Evolutionary conservation across 2,797 vertebrate genomes (phyloP).

Genomic region (Sebastes flavidus): DNA sequence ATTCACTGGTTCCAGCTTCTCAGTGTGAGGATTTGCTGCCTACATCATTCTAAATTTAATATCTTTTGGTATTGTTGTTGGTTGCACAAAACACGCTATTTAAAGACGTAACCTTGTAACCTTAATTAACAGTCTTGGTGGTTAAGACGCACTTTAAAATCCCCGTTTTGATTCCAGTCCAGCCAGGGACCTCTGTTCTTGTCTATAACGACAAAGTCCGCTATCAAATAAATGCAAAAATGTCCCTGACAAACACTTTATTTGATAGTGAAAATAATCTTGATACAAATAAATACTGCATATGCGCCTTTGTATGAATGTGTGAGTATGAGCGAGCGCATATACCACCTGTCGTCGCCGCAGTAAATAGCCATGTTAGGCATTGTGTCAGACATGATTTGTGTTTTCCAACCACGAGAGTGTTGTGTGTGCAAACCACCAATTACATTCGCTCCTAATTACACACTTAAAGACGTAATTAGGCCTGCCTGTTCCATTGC

Average conservation of each 20-base stretch:
- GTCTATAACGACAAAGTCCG: not conserved
- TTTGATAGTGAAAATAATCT: not conserved
- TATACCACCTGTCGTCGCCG: constrained; percentile 12
- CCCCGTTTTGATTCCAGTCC: not conserved
- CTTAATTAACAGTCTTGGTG: not conserved
- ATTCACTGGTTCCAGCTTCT: not conserved
- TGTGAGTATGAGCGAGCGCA: not conserved
- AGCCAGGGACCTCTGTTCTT: not conserved
- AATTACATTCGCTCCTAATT: constrained; percentile 78
- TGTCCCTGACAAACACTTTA: not conserved
- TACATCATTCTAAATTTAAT: not conserved
- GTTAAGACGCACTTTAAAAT: not conserved
- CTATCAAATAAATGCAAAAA: not conserved
- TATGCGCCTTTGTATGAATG: not conserved
- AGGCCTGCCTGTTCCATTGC: constrained; percentile 70
- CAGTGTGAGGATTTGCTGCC: not conserved
- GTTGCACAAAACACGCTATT: not conserved
- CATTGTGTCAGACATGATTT: constrained; percentile 67
- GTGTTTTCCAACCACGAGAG: constrained; percentile 68
- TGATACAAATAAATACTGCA: not conserved
- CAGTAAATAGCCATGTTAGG: constrained; percentile 40
- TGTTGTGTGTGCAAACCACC: constrained; percentile 71
- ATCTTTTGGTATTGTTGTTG: not conserved
- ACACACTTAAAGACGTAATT: constrained; percentile 79
- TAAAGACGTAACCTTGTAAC: not conserved